Evolutionary conservation across 2,113 vertebrate genomes (phyloP), one percentile per base, ranked within the genome.

Genomic region (Anarrhichthys ocellatus): DNA sequence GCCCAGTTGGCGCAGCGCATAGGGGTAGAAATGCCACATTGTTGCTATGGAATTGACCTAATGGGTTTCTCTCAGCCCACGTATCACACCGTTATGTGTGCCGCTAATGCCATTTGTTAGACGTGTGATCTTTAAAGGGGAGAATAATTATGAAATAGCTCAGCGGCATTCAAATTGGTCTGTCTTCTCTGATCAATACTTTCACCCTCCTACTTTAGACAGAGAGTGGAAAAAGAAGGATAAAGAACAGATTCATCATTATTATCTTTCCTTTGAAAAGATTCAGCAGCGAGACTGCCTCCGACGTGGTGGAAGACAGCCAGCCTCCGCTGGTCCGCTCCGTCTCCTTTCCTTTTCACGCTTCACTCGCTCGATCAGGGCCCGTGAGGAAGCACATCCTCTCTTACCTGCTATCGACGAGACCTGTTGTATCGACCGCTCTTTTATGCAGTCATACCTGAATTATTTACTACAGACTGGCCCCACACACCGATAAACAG

Each of bases 11-110:
- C 67, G 79, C 82, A 73, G 46, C 32, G 48, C 74, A 83, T 29
- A 34, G 65, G 56, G 74, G 69, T 48, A 70, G 61, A 81, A 90
- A 89, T 83, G 72, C 76, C 66, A 71, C 78, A 83, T 88, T 93
- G 94, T 94, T 95, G 90, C 91, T 89, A 94, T 90, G 90, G 94
- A 92, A 92, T 87, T 94, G 94, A 95, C 93, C 93, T 86, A 92
- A 93, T 93, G 85, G 83, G 78, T 88, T 93, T 66, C 66, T 90
- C 76, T 81, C 73, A 80, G 77, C 82, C 89, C 80, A 82, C 29
- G 54, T 81, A 87, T 75, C 80, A 78, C 73, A 77, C 61, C 7
- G 73, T 76, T 76, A 74, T 85, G 86, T 87, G 87, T 92, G 36
- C 76, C 79, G 80, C 81, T 86, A 91, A 93, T 94, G 78, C 85